A percentile compares a stretch with the other conserved stretches of the same genome.
Evolutionary conservation across 2,797 vertebrate genomes (phyloP).

Genomic region (Anguilla anguilla): DNA sequence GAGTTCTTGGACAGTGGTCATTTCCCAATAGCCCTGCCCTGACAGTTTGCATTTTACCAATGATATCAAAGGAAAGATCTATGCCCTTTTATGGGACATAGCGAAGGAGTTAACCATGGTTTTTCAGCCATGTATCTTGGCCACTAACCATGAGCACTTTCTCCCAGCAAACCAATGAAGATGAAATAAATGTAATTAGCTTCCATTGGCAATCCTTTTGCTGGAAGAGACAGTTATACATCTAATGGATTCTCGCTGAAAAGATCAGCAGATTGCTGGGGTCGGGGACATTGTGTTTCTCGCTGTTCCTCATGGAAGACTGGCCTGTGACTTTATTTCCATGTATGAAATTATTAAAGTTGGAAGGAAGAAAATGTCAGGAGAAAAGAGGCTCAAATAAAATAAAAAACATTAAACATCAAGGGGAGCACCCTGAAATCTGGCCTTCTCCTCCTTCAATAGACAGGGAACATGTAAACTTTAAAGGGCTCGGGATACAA

Average conservation of each 20-base stretch:
- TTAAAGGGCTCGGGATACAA: not conserved
- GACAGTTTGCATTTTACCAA: not conserved
- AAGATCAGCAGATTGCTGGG: not conserved
- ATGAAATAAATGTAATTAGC: not conserved
- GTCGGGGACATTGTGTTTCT: not conserved
- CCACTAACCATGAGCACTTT: not conserved
- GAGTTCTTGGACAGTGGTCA: not conserved
- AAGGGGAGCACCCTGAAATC: not conserved
- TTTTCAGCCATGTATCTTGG: not conserved
- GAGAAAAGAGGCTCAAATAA: not conserved
- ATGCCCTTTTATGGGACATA: not conserved
- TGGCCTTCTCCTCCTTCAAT: not conserved
- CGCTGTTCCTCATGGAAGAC: not conserved
- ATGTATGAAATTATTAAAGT: not conserved
- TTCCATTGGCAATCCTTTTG: not conserved
- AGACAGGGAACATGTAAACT: not conserved
- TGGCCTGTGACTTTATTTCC: not conserved
- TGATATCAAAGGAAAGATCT: not conserved
- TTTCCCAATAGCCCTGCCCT: not conserved
- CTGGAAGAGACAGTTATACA: not conserved
- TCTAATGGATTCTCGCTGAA: not conserved
- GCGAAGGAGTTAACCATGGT: not conserved
- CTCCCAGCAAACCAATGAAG: not conserved
- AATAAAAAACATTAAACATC: not conserved
- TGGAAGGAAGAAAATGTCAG: not conserved